Conservation (phyloP, 1,140 invertebrate genomes). For the Danaus melanippus region DNA sequence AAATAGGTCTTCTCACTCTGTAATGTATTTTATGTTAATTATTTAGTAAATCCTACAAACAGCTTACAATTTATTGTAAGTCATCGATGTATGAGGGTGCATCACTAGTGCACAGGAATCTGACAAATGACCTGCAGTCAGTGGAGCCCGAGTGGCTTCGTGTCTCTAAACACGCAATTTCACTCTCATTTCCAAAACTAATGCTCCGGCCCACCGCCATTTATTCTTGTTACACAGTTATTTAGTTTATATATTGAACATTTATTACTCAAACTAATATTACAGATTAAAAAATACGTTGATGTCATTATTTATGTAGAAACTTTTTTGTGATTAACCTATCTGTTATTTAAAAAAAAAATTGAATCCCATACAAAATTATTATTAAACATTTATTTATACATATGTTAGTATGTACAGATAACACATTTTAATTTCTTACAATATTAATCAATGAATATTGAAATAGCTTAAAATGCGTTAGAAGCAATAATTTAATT, state of each 20-base stretch:
- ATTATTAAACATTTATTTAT: not conserved
- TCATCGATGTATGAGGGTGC: not conserved
- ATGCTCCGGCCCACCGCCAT: constrained; percentile 36
- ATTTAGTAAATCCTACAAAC: no score
- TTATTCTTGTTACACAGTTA: constrained; percentile 16
- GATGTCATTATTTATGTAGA: not conserved
- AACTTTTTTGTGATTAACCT: not conserved
- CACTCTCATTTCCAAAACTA: constrained; percentile 56
- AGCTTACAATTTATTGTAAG: no score
- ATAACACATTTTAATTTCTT: no score
- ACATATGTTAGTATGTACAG: no score
- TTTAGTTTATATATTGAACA: no score
- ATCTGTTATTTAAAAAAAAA: not conserved
- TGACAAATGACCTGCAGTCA: constrained; percentile 55
- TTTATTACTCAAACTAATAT: not conserved
- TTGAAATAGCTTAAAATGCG: no score
- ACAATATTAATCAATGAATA: no score
- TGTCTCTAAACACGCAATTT: constrained; percentile 65
- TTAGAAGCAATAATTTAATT: not conserved
- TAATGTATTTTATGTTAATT: no score
- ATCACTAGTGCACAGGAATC: constrained; percentile 29
- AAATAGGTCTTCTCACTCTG: no score
- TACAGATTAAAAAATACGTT: no score
- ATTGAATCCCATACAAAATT: not conserved
- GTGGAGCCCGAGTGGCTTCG: constrained; percentile 34